These are phyloP conservation scores for Aplochiton taeniatus DNA, from an alignment of 2,797 vertebrate genomes.

Conservation along the genomic window DNA sequence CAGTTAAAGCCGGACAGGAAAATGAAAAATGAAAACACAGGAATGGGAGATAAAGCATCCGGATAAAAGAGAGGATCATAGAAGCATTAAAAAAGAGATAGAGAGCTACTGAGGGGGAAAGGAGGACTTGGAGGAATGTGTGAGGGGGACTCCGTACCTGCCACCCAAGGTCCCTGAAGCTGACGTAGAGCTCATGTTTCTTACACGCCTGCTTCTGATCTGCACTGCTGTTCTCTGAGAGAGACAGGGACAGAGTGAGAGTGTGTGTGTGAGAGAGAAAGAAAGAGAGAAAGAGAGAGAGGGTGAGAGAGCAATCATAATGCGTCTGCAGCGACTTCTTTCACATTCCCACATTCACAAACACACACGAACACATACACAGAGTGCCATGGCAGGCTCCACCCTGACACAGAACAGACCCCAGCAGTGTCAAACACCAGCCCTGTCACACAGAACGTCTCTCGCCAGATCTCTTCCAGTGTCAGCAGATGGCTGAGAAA, in stretches of 20 bases:
- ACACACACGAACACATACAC: too few relatives aligned
- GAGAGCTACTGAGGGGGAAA: background rate
- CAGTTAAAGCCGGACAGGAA: background rate
- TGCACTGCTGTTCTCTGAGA: slow-evolving; percentile 91
- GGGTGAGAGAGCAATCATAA: background rate
- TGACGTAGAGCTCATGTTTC: slow-evolving; percentile 97
- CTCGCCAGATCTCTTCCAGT: too few relatives aligned
- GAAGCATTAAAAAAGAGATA: background rate
- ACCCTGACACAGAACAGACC: too few relatives aligned
- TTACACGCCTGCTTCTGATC: slow-evolving; percentile 98
- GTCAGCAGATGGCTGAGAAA: too few relatives aligned
- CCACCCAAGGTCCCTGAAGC: slow-evolving; percentile 97
- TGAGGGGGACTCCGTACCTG: slow-evolving; percentile 79
- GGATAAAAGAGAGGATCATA: slow-evolving; percentile 1
- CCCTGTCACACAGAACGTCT: too few relatives aligned
- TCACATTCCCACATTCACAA: too few relatives aligned
- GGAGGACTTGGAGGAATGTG: slow-evolving; percentile 22
- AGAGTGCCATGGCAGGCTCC: too few relatives aligned
- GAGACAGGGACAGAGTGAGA: slow-evolving; percentile 29
- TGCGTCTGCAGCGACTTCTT: too few relatives aligned
- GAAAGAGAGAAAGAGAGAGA: slow-evolving; percentile 12
- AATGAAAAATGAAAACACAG: background rate
- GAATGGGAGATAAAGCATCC: background rate
- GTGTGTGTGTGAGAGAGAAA: slow-evolving; percentile 1
- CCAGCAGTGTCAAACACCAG: too few relatives aligned